phyloP scores from a whole-genome alignment of 2,113 vertebrate species.

The Pongo abelii region DNA sequence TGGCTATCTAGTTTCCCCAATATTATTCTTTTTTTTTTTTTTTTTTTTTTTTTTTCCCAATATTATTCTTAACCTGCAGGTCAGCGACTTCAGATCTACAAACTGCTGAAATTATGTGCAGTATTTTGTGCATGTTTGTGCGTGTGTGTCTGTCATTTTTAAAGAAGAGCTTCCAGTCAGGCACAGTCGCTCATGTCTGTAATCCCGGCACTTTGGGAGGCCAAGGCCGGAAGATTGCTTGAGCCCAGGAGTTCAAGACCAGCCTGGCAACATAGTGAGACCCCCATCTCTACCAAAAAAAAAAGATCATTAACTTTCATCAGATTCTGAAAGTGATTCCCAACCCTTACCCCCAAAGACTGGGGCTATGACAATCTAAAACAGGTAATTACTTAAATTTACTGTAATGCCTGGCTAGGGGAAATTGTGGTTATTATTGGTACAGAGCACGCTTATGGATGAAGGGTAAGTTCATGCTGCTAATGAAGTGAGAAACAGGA shows the following conservation, averaged over 20 bases:
- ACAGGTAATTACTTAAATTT: background rate
- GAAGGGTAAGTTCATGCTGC: background rate
- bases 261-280: too few species aligned
- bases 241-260: too few species aligned
- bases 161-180: background rate
- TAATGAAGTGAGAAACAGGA: background rate
- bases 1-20: background rate
- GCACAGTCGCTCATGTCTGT: too few species aligned
- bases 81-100: background rate
- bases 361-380: background rate
- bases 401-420: background rate
- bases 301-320: background rate
- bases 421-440: background rate
- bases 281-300: background rate
- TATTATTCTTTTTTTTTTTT: constrained; percentile 17
- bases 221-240: too few species aligned
- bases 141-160: background rate
- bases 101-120: background rate
- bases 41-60: too few species aligned
- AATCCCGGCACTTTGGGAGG: too few species aligned
- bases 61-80: background rate
- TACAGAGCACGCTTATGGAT: background rate
- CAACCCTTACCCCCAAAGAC: background rate
- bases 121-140: background rate
- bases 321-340: background rate